These are phyloP conservation scores for Formica aserva DNA, from an alignment of 2,888 invertebrate species.

Conservation along the genomic window DNA sequence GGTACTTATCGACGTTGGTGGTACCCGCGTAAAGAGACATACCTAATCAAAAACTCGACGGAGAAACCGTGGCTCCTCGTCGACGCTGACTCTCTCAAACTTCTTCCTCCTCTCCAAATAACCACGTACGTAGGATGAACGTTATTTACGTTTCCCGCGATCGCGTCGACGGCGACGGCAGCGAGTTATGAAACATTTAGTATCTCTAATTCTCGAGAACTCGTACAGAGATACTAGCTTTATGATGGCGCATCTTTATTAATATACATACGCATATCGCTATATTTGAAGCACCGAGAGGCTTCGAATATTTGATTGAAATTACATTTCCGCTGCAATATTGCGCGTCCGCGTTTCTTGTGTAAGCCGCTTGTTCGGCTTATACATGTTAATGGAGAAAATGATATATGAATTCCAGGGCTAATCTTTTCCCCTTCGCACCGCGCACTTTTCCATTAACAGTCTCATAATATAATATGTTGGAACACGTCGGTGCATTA, in stretches of 20 bases:
- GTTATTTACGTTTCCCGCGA: constrained; percentile 53
- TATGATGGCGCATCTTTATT: constrained; percentile 25
- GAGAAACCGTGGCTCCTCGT: constrained; percentile 40
- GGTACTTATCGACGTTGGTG: constrained; percentile 71
- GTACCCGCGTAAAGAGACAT: constrained; percentile 58
- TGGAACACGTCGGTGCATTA: constrained; percentile 10
- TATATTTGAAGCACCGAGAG: constrained; percentile 6
- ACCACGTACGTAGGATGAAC: constrained; percentile 55
- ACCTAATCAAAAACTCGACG: constrained; percentile 64
- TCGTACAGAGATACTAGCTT: neutral
- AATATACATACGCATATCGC: neutral
- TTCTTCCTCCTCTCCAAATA: constrained; percentile 52
- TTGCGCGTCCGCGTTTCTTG: neutral
- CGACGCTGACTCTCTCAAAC: constrained; percentile 19
- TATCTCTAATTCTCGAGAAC: constrained; percentile 8
- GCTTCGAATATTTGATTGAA: neutral
- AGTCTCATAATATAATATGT: constrained; percentile 4
- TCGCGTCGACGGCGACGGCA: constrained; percentile 39
- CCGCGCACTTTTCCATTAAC: constrained; percentile 24
- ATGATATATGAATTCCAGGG: constrained; percentile 1
- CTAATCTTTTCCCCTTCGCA: neutral
- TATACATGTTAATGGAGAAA: constrained; percentile 9
- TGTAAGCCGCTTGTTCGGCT: neutral
- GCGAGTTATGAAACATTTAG: constrained; percentile 43
- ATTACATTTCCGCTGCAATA: constrained; percentile 16